Percentiles rank a stretch among this genome's conserved stretches.
phyloP scores from a whole-genome alignment of 2,797 vertebrate genomes.

The Numenius phaeopus region DNA sequence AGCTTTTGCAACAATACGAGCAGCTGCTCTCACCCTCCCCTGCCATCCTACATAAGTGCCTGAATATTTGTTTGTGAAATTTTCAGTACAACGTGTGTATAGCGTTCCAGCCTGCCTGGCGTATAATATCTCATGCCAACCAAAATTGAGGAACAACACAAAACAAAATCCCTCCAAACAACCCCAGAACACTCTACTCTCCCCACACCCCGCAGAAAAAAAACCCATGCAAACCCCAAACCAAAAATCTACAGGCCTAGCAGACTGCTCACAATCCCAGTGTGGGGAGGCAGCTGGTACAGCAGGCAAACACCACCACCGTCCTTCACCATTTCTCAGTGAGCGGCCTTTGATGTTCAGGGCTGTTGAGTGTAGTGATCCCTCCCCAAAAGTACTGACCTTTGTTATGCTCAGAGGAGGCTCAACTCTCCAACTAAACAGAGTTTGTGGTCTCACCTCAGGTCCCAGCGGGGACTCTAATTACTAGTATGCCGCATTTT shows the following conservation, averaged over 20 bases:
- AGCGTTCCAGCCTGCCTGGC: background rate
- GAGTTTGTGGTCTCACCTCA: constrained; percentile 47
- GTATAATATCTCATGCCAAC: background rate
- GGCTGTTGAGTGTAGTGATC: background rate
- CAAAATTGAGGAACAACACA: background rate
- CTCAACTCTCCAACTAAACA: background rate
- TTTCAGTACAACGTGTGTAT: background rate
- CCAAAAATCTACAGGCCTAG: background rate
- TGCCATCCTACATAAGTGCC: background rate
- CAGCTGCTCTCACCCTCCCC: background rate
- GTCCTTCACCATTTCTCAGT: background rate
- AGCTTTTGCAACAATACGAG: background rate
- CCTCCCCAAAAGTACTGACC: background rate
- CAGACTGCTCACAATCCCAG: background rate
- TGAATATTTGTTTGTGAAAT: background rate
- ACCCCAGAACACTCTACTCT: background rate
- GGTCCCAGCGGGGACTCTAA: constrained; percentile 6
- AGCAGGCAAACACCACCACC: background rate
- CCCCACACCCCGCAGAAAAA: background rate
- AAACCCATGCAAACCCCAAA: background rate
- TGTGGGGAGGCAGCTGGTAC: background rate
- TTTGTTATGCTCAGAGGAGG: background rate
- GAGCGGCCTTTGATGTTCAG: background rate
- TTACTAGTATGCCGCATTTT: constrained; percentile 25
- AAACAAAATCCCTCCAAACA: background rate